Conservation (phyloP, 2,888 invertebrate species). For the Exephanes ischioxanthus region DNA sequence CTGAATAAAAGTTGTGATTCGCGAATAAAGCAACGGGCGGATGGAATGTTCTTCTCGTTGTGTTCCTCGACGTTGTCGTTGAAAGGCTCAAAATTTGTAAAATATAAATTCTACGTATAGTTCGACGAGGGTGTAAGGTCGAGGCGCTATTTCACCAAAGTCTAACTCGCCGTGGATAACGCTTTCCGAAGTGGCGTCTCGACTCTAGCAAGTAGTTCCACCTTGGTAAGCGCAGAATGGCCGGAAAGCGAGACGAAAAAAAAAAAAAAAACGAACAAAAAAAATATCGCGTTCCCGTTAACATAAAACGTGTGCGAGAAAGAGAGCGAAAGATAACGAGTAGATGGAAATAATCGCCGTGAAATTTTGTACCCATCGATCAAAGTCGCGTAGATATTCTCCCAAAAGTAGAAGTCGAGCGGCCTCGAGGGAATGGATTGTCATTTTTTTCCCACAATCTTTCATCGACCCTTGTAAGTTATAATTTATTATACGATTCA, state of each 20-base stretch:
- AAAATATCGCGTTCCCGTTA: slow-evolving; percentile 7
- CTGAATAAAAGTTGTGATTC: neutral
- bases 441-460: slow-evolving; percentile 39
- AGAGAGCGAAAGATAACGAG: slow-evolving; percentile 30
- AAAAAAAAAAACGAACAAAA: slow-evolving; percentile 1
- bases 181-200: slow-evolving; percentile 20
- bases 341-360: slow-evolving; percentile 39
- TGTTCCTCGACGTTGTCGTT: slow-evolving; percentile 3
- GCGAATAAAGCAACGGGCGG: neutral
- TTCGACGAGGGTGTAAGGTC: slow-evolving; percentile 51
- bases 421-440: slow-evolving; percentile 54
- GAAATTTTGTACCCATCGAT: slow-evolving; percentile 64
- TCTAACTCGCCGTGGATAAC: slow-evolving; percentile 1
- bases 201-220: slow-evolving; percentile 38
- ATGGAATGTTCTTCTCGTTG: neutral
- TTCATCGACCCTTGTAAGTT: slow-evolving; percentile 19
- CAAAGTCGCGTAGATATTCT: slow-evolving; percentile 57
- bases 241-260: slow-evolving; percentile 26
- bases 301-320: slow-evolving; percentile 5
- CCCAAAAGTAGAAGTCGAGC: slow-evolving; percentile 49
- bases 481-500: slow-evolving; percentile 32
- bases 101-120: slow-evolving; percentile 31
- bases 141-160: slow-evolving; percentile 2
- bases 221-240: slow-evolving; percentile 55
- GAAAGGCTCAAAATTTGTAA: slow-evolving; percentile 18